A percentile compares a stretch with the other conserved stretches of the same genome.
phyloP scores from a whole-genome alignment of 2,113 vertebrate species.

The Psittacara wagleri region DNA sequence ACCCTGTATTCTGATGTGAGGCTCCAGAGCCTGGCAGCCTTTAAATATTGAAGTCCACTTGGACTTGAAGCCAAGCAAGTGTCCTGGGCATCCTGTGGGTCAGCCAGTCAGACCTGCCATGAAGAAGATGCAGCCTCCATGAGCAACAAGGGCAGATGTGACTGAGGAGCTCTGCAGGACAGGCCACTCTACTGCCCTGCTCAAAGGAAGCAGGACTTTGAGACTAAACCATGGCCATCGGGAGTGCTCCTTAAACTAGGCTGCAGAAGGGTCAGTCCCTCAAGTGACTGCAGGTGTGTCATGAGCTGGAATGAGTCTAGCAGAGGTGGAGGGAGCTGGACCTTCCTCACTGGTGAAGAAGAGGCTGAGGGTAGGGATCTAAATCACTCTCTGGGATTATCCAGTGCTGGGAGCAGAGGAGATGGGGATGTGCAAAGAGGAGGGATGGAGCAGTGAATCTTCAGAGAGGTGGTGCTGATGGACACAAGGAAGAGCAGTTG shows the following conservation, averaged over 20 bases:
- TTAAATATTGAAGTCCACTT: not conserved
- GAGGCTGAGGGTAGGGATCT: not conserved
- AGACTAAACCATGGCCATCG: not conserved
- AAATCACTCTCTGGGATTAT: accelerated
- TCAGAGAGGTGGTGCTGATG: not conserved
- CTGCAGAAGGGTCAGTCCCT: not conserved
- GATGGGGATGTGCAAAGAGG: no score
- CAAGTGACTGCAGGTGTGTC: accelerated
- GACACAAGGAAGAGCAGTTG: not conserved
- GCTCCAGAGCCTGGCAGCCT: not conserved
- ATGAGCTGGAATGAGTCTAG: accelerated
- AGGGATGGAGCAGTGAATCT: not conserved
- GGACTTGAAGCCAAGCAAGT: not conserved
- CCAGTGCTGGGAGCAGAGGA: not conserved
- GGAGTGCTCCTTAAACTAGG: not conserved
- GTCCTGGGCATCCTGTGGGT: not conserved
- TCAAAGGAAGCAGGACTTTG: not conserved
- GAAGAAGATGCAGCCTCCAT: accelerated
- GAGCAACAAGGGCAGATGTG: not conserved
- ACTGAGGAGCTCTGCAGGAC: not conserved
- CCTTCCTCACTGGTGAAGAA: not conserved
- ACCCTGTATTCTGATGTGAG: not conserved
- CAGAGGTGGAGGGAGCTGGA: not conserved
- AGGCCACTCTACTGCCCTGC: no score
- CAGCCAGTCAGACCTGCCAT: not conserved